Base-by-base conservation (phyloP, 1,140 invertebrate species). In the Meloidogyne hapla region DNA sequence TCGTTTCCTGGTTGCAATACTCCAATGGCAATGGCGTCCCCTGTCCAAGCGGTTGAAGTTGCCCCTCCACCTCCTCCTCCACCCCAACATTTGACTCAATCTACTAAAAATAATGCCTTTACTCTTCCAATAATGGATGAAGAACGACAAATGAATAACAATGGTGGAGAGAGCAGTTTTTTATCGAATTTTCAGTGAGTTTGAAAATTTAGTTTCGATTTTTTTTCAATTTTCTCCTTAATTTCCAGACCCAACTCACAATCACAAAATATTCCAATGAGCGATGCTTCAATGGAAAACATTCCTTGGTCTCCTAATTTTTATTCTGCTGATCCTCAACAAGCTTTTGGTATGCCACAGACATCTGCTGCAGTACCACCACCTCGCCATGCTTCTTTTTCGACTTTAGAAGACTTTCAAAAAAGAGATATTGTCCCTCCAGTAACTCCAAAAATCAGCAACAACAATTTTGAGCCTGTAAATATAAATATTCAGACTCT, bases 101-200 rank as follows among this genome's bases (percentile, higher is more conserved):
- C 48, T n/a, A n/a, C n/a, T 21, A n/a, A 56, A n/a, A 18, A 48
- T 18, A 56, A 56, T 56, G 18, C 48, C 18, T 56, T 56, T 56
- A 56, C 48, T 56, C 48, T 56, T 56, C 48, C 48, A 56, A 5
- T 56, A n/a, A 56, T 56, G 48, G 48, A 56, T n/a, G 48, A 56
- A 8, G 33, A 33, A 33, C 33, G 33, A 56, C 48, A n/a, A 56
- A 21, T 45, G 42, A 13, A 45, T 0, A 13, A 8, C 1, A 18
- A 15, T 15, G 13, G 13, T 1, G 18, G 18, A 33, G 33, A 33
- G 1, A 56, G n/a, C 15, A 18, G 13, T n/a, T 56, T 56, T 56
- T 56, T 56, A 56, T n/a, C 18, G 18, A 56, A 56, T 56, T 56
- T 56, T 21, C 18, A 21, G 48, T 56, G 3, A 0, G 33, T 38